Evolutionary conservation across 1,140 invertebrate species (phyloP), one percentile per base, ranked within the genome.

Genomic region (Lasioglossum baleicum): DNA sequence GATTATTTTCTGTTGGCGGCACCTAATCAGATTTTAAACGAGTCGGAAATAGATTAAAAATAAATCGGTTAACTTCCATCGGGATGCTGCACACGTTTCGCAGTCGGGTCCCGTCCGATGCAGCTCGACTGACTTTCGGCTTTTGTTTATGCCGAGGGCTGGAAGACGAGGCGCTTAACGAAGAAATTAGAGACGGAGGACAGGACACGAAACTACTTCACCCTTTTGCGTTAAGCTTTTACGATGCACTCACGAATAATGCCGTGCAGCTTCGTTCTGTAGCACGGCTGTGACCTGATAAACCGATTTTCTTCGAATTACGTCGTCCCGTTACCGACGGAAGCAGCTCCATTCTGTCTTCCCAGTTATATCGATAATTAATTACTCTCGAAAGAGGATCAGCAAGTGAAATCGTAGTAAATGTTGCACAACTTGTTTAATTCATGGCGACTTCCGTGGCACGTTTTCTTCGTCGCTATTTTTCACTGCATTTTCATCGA

Each of bases 181-280:
- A 81, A 81, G 82, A 83, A 83, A 81, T 83, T 83, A 83, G 79
- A 79, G 69, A 48, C 48, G 53, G 63, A 51, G 10, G 44, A 8
- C 22, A 22, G 68, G 58, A 74, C 56, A 56, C 56, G 35, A 68
- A 73, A 68, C 64, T 68, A 61, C 76, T 79, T 66, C 64, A 69
- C 60, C 68, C n/a, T 83, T 83, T 81, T 81, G 51, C 74, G 53
- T 83, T 81, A 77, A 83, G 81, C 64, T 83, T 81, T 81, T 83
- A 83, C 42, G 82, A 83, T 63, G 68, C 80, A 81, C 79, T 81
- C 68, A 63, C 72, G 72, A 53, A 74, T 69, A 74, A 82, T 68
- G 64, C 69, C 72, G 69, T 20, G 40, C 56, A 60, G 63, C 26
- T 72, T 79, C 56, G 70, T 79, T 56, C 51, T 22, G 51, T 26